phyloP scores from a whole-genome alignment of 2,797 vertebrate species.

The Sebastes oblongus region DNA sequence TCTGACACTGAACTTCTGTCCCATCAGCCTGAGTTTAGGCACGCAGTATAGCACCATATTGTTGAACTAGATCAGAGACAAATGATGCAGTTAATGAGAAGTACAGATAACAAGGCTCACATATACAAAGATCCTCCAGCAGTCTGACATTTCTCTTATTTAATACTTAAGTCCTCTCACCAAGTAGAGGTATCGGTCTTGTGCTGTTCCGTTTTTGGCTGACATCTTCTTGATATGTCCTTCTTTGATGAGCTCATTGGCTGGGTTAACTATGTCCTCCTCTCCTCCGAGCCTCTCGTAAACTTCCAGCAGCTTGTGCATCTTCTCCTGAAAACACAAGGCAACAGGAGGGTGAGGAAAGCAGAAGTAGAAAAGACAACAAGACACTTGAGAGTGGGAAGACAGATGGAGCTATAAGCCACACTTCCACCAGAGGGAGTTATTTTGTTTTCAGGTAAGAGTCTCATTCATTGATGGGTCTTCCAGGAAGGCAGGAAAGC shows the following conservation, averaged over 20 bases:
- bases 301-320: constrained; percentile 96
- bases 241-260: constrained; percentile 98
- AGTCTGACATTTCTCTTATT: background rate
- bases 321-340: constrained; percentile 88
- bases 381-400: background rate
- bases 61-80: constrained; percentile 87
- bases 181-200: constrained; percentile 96
- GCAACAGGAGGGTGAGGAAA: constrained; percentile 10
- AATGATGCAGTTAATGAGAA: background rate
- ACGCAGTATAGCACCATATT: constrained; percentile 98
- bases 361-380: background rate
- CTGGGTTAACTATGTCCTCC: constrained; percentile 97
- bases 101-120: background rate
- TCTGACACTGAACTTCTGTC: constrained; percentile 97
- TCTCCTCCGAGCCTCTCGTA: constrained; percentile 94
- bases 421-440: background rate
- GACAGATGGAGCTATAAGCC: constrained; percentile 8
- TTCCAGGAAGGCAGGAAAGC: background rate
- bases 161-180: constrained; percentile 77
- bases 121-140: background rate
- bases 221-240: constrained; percentile 97
- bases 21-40: constrained; percentile 94
- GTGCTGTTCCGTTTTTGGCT: constrained; percentile 93
- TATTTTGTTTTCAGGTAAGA: background rate
- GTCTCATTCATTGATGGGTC: background rate